Evolutionary conservation across 2,797 vertebrate species (phyloP).

Genomic region (Alca torda): DNA sequence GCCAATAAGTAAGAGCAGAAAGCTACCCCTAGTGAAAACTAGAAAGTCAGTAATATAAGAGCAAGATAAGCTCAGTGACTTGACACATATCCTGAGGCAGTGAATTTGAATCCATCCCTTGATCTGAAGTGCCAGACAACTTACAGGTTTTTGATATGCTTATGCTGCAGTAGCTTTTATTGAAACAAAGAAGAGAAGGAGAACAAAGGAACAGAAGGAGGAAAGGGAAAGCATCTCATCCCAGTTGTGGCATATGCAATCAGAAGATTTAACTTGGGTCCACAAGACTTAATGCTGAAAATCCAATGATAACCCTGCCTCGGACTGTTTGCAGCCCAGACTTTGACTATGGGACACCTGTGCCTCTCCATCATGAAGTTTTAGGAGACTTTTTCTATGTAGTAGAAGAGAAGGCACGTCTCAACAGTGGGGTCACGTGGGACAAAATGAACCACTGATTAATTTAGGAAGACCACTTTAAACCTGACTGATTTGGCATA

Average conservation of each 20-base stretch:
- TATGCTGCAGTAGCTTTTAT: slow-evolving; percentile 48
- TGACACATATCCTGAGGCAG: slow-evolving; percentile 70
- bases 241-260: background rate
- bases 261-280: background rate
- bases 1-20: background rate
- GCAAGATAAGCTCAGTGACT: slow-evolving; percentile 33
- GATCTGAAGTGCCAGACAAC: slow-evolving; percentile 69
- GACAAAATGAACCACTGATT: background rate
- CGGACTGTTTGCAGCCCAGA: background rate
- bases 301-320: background rate
- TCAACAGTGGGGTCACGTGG: background rate
- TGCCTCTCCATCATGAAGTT: background rate
- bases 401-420: background rate
- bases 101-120: slow-evolving; percentile 70
- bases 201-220: slow-evolving; percentile 44
- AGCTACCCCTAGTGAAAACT: slow-evolving; percentile 21
- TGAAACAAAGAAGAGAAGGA: slow-evolving; percentile 42
- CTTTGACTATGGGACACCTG: background rate
- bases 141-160: slow-evolving; percentile 68
- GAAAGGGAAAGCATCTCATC: slow-evolving; percentile 15
- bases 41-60: slow-evolving; percentile 57
- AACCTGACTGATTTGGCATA: background rate
- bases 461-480: background rate
- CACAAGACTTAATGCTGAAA: background rate
- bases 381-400: background rate